Conservation (phyloP, 2,113 vertebrate genomes). For the human region DNA sequence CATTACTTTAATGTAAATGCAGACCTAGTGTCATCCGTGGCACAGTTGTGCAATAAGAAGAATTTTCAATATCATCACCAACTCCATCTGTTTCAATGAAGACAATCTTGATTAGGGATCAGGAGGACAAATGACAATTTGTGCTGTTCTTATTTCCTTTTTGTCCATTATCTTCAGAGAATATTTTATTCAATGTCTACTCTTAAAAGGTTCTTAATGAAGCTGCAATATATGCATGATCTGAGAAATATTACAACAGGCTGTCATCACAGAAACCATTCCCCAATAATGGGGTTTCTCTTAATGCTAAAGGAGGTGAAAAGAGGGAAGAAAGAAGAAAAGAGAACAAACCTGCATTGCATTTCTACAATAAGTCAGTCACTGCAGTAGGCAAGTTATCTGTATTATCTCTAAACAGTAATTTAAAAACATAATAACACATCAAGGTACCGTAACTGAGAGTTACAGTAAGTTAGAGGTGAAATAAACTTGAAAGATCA, state of each 20-base stretch:
- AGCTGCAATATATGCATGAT: not conserved
- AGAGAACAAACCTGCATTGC: not conserved
- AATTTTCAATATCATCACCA: not conserved
- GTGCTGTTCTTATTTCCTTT: not conserved
- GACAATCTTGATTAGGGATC: not conserved
- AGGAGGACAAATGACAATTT: not conserved
- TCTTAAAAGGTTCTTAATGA: not conserved
- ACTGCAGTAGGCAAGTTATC: not conserved
- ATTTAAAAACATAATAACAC: conserved; percentile 2
- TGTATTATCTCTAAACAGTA: not conserved
- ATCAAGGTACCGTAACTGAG: not conserved
- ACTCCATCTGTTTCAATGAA: not conserved
- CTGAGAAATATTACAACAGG: not conserved
- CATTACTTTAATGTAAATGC: not conserved
- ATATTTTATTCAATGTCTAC: not conserved
- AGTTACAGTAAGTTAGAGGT: not conserved
- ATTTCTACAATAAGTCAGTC: not conserved
- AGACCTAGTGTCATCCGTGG: not conserved
- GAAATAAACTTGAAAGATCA: not conserved
- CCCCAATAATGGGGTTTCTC: not conserved
- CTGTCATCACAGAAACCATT: not conserved
- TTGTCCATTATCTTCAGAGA: not conserved
- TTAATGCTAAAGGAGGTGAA: not conserved
- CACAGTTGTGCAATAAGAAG: not conserved
- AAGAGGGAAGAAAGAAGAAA: not conserved